These are phyloP conservation scores for Erpobdella octoculata DNA, from an alignment of 2,888 invertebrate genomes.

Conservation along the genomic window DNA sequence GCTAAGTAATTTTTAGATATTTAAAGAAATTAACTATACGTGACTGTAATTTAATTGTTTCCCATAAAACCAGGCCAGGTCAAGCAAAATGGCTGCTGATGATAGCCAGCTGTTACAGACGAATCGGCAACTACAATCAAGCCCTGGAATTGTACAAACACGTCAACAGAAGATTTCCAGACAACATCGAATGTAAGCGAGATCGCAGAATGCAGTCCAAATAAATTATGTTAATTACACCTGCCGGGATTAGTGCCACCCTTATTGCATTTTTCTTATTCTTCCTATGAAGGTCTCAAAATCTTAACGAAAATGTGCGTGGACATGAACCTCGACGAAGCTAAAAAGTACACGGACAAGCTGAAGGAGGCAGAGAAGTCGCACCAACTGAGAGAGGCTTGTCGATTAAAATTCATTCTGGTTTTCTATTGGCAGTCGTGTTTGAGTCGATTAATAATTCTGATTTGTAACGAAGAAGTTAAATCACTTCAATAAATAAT, in stretches of 20 bases:
- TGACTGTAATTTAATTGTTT: not conserved
- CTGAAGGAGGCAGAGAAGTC: slow-evolving; percentile 65
- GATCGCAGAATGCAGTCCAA: not conserved
- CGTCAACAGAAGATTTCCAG: slow-evolving; percentile 81
- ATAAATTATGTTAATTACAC: not conserved
- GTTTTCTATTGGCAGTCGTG: too few species aligned
- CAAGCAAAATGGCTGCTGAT: slow-evolving; percentile 78
- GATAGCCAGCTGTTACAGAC: slow-evolving; percentile 73
- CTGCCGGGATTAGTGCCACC: not conserved
- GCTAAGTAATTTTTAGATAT: too few species aligned
- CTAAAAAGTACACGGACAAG: slow-evolving; percentile 74
- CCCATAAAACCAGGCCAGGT: slow-evolving; percentile 57
- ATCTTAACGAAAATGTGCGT: slow-evolving; percentile 78
- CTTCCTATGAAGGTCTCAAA: slow-evolving; percentile 61
- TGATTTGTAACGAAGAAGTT: too few species aligned
- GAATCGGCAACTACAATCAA: slow-evolving; percentile 74
- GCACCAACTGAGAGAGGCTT: slow-evolving; percentile 51
- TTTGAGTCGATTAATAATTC: too few species aligned
- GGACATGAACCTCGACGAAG: slow-evolving; percentile 81
- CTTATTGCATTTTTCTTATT: not conserved
- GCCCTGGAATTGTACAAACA: slow-evolving; percentile 75
- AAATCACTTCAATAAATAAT: too few species aligned
- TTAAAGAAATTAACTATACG: not conserved
- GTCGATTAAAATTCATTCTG: too few species aligned
- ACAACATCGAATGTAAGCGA: slow-evolving; percentile 79